Conservation (phyloP, 2,797 vertebrate genomes). For the Falco berigora region DNA sequence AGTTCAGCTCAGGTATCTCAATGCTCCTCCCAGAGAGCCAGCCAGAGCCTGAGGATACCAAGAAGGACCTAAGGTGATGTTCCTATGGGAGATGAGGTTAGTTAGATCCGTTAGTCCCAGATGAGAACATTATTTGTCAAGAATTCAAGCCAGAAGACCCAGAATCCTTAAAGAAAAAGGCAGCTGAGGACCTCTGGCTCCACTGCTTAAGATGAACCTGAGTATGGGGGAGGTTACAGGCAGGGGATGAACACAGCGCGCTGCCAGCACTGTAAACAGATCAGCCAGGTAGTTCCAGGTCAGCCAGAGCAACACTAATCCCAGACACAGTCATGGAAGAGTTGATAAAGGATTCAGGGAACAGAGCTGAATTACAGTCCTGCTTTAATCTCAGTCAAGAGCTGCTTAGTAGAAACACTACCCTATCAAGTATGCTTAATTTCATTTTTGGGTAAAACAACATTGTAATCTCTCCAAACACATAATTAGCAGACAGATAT, state of each 20-base stretch:
- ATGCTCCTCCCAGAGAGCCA: not conserved
- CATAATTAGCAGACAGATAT: not conserved
- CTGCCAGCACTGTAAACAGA: accelerated
- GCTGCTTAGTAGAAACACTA: not conserved
- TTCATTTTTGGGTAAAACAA: not conserved
- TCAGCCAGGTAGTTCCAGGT: not conserved
- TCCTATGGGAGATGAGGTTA: not conserved
- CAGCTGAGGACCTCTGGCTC: not conserved
- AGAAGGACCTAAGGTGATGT: not conserved
- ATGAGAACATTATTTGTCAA: not conserved
- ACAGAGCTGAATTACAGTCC: not conserved
- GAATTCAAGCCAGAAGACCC: not conserved
- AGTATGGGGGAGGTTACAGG: not conserved
- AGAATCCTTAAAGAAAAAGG: not conserved
- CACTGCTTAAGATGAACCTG: not conserved
- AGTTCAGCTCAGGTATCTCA: not conserved
- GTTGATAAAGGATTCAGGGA: not conserved
- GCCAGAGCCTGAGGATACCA: not conserved
- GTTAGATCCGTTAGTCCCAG: not conserved
- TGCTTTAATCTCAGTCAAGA: not conserved
- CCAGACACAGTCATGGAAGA: not conserved
- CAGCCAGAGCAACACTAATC: not conserved
- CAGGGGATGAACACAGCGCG: accelerated
- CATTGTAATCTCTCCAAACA: not conserved
- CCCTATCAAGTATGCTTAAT: not conserved